phyloP scores from a whole-genome alignment of 2,888 invertebrate species.

The Xestia rhomboidea region DNA sequence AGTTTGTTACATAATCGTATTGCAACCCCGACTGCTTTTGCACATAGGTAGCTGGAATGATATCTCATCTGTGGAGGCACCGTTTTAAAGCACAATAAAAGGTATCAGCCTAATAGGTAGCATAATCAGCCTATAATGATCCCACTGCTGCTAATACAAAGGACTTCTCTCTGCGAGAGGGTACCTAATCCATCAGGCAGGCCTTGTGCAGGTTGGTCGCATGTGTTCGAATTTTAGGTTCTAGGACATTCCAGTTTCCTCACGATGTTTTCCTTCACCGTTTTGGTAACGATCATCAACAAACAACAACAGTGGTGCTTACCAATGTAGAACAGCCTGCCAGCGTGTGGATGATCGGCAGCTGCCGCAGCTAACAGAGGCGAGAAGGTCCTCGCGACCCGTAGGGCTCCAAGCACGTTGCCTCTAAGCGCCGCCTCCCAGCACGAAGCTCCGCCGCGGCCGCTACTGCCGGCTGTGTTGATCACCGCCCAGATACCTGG shows the following conservation, averaged over 20 bases:
- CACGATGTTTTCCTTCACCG: background rate
- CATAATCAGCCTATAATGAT: background rate
- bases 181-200: background rate
- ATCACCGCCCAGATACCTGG: slow-evolving; percentile 95
- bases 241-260: background rate
- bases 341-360: slow-evolving; percentile 88
- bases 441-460: slow-evolving; percentile 93
- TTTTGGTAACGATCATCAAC: background rate
- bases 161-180: background rate
- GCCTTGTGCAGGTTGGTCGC: background rate
- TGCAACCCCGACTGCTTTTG: background rate
- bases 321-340: slow-evolving; percentile 93
- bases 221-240: background rate
- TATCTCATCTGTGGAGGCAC: background rate
- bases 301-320: slow-evolving; percentile 22
- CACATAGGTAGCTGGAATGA: background rate
- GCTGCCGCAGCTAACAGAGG: slow-evolving; percentile 92
- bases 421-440: slow-evolving; percentile 93
- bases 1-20: background rate
- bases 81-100: background rate
- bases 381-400: slow-evolving; percentile 94
- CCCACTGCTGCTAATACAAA: background rate
- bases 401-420: slow-evolving; percentile 93
- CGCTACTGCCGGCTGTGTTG: slow-evolving; percentile 95
- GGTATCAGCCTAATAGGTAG: background rate